A percentile compares a stretch with the other conserved stretches of the same genome.
phyloP scores from a whole-genome alignment of 2,113 vertebrate genomes.

The Helogale parvula region DNA sequence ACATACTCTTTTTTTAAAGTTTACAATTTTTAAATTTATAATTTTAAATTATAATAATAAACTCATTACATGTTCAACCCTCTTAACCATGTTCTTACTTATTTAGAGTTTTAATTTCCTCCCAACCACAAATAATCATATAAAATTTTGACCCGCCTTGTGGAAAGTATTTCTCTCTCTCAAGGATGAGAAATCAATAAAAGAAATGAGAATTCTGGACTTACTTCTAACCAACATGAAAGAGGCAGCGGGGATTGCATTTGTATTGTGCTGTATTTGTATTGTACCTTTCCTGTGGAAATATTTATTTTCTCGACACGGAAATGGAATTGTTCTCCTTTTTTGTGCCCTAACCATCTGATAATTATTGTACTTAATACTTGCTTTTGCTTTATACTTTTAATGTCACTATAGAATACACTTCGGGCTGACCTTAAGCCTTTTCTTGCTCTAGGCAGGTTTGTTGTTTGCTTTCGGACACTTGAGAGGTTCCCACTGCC shows the following conservation, averaged over 20 bases:
- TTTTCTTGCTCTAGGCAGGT: background rate
- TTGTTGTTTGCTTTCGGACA: background rate
- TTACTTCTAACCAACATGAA: constrained; percentile 19
- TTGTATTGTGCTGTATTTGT: background rate
- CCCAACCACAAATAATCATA: constrained; percentile 28
- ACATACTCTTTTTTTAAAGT: constrained; percentile 43
- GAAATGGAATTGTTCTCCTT: constrained; percentile 1
- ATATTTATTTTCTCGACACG: constrained; percentile 2
- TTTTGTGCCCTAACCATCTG: background rate
- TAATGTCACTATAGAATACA: background rate
- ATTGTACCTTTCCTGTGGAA: constrained; percentile 40
- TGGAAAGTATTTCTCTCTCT: constrained; percentile 35
- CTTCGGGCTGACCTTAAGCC: background rate
- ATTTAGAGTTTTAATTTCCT: constrained; percentile 57
- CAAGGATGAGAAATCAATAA: constrained; percentile 41
- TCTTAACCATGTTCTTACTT: constrained; percentile 55
- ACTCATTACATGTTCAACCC: constrained; percentile 45
- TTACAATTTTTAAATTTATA: constrained; percentile 44
- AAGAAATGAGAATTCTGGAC: constrained; percentile 52
- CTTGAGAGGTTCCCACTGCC: background rate
- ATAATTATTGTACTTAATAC: background rate
- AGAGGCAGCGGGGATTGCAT: background rate
- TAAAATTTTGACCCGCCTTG: constrained; percentile 39
- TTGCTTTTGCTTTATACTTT: constrained; percentile 20
- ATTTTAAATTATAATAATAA: constrained; percentile 60